Evolutionary conservation across 2,113 vertebrate genomes (phyloP), one percentile per base, ranked within the genome.

Genomic region (Seriola quinqueradiata): DNA sequence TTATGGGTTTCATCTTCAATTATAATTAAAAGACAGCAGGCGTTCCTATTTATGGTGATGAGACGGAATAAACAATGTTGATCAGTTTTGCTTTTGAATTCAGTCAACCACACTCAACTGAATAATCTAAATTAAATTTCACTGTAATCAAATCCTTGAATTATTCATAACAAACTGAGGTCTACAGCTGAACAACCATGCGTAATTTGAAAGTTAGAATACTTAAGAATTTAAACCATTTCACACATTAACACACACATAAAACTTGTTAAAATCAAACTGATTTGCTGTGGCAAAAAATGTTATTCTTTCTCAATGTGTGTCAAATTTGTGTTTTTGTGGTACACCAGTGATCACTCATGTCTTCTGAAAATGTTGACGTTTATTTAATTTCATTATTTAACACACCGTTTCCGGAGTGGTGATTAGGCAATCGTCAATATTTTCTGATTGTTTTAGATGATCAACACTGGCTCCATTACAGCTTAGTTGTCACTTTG

Each of bases 1-100:
- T 70, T 1, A 73, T 44, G 74, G 63, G 19, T 84, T 79, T 91
- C 77, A 79, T 65, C 8, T 70, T 82, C 4, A 65, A 77, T 82
- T 57, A 72, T 10, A 12, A 54, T 64, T 54, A 48, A 57, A 65
- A 71, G 55, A 59, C 42, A 55, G 21, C 32, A 48, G n/a, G 40
- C 10, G 0, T 0, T 16, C 21, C 2, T 54, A 25, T 19, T 58
- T 11, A 23, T 19, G 12, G 34, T 61, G 44, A 70, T 42, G 66
- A 66, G 52, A 36, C 1, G 1, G 76, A 63, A 76, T 19, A 66
- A 66, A 75, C 14, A 50, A 17, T 17, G 59, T 59, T 19, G 4
- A 40, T 65, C 38, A 42, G 38, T 40, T 42, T 13, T 40, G n/a
- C 52, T 60, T 61, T 16, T 21, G 44, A 76, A 14, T 50, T 59